Percentiles rank a stretch among this genome's conserved stretches.
Conservation (phyloP, 2,113 vertebrate species). For the Neogale vison region DNA sequence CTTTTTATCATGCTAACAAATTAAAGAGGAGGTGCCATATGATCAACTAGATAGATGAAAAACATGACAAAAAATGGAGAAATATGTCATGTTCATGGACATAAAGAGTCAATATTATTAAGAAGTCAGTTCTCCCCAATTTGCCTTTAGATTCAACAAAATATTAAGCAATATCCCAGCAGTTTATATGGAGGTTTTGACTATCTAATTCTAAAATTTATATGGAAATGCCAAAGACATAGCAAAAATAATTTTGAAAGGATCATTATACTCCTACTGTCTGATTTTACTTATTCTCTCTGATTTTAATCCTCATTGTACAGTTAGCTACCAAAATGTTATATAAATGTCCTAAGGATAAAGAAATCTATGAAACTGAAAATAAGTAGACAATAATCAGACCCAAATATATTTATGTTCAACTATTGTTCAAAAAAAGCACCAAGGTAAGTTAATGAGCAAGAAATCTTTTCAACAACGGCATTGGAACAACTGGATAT, state of each 20-base stretch:
- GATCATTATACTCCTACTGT: neutral
- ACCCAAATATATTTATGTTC: neutral
- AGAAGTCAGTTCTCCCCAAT: neutral
- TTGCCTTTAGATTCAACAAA: neutral
- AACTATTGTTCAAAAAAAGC: neutral
- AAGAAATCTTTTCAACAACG: neutral
- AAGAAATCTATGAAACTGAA: neutral
- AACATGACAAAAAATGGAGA: neutral
- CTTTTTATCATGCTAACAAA: neutral
- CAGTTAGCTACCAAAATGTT: neutral
- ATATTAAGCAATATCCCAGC: neutral
- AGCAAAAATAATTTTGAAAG: neutral
- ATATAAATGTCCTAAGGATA: neutral
- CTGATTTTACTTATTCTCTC: neutral
- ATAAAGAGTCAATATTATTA: neutral
- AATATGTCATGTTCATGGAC: neutral
- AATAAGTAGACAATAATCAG: neutral
- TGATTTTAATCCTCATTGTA: neutral
- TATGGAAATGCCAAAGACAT: neutral
- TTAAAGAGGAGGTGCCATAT: neutral
- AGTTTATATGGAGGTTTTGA: neutral
- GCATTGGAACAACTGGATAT: neutral
- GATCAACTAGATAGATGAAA: neutral
- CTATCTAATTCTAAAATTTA: neutral
- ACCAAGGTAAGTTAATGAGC: neutral